These are phyloP conservation scores for Sebastolobus alascanus DNA, from an alignment of 2,797 vertebrate genomes.

Conservation along the genomic window DNA sequence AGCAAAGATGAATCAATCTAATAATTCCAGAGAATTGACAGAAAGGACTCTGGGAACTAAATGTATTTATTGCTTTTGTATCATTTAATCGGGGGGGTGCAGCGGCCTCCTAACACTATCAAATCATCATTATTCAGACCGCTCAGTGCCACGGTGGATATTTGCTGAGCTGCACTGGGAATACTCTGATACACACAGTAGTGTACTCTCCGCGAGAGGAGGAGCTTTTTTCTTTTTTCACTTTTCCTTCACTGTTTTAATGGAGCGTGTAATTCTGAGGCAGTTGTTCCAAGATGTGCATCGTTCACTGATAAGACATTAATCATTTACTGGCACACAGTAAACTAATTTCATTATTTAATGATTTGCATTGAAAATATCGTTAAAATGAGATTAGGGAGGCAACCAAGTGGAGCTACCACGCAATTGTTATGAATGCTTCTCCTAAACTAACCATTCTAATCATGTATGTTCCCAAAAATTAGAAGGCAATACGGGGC, in stretches of 20 bases:
- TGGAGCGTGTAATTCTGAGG: slow-evolving; percentile 65
- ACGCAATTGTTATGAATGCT: slow-evolving; percentile 49
- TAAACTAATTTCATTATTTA: slow-evolving; percentile 75
- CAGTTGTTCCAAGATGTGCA: slow-evolving; percentile 65
- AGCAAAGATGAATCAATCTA: slow-evolving; percentile 39
- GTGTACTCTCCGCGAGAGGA: slow-evolving; percentile 4
- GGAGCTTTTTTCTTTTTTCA: slow-evolving; percentile 2
- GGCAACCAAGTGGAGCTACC: slow-evolving; percentile 59
- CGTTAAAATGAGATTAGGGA: slow-evolving; percentile 73
- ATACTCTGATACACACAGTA: slow-evolving; percentile 21
- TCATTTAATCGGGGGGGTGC: slow-evolving; percentile 56
- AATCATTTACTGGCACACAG: slow-evolving; percentile 73
- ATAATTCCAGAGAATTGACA: slow-evolving; percentile 40
- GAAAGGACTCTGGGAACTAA: slow-evolving; percentile 29
- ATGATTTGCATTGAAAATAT: slow-evolving; percentile 75
- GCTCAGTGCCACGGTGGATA: slow-evolving; percentile 33
- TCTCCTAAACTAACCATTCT: slow-evolving; percentile 57
- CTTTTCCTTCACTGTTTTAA: slow-evolving; percentile 55
- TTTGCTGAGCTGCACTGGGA: slow-evolving; percentile 54
- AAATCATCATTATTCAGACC: slow-evolving; percentile 38
- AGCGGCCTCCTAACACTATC: slow-evolving; percentile 32
- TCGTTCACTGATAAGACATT: slow-evolving; percentile 69
- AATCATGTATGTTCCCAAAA: slow-evolving; percentile 45
- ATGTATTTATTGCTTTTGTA: slow-evolving; percentile 44
- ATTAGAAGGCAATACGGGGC: not conserved